A percentile compares a stretch with the other conserved stretches of the same genome.
These are phyloP conservation scores for Coracopsis vasa DNA, from an alignment of 2,113 vertebrate species.

Conservation along the genomic window DNA sequence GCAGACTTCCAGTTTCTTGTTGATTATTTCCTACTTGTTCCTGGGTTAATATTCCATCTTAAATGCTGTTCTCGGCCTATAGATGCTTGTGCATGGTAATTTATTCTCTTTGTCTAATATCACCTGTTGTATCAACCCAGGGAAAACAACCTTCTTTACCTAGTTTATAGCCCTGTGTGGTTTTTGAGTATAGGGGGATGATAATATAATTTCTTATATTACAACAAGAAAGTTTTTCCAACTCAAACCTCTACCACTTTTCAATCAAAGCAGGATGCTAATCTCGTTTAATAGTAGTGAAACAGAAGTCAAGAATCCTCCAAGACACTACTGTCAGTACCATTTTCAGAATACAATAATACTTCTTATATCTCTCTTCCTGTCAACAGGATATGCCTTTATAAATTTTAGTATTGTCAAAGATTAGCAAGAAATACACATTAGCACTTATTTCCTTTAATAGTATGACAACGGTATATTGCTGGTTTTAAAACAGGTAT, in stretches of 20 bases:
- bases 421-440: conserved; percentile 49
- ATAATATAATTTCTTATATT: not conserved
- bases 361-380: conserved; percentile 35
- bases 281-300: not conserved
- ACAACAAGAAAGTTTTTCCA: not conserved
- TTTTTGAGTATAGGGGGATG: not conserved
- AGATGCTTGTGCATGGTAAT: not conserved
- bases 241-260: not conserved
- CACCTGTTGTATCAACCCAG: not conserved
- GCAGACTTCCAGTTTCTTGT: not conserved
- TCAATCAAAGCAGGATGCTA: not conserved
- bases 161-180: rapidly evolving
- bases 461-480: not conserved
- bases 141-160: not conserved
- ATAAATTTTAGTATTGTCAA: conserved; percentile 29
- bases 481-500: conserved; percentile 5
- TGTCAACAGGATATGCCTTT: conserved; percentile 45
- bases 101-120: not conserved
- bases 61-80: not conserved
- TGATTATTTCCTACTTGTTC: not conserved
- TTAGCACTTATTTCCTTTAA: conserved; percentile 30
- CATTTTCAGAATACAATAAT: conserved; percentile 15
- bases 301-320: not conserved
- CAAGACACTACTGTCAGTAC: not conserved
- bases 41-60: not conserved